A percentile compares a stretch with the other conserved stretches of the same genome.
These are phyloP conservation scores for Galaxea fascicularis DNA, from an alignment of 92 coral and sea anemone species.

Conservation along the genomic window DNA sequence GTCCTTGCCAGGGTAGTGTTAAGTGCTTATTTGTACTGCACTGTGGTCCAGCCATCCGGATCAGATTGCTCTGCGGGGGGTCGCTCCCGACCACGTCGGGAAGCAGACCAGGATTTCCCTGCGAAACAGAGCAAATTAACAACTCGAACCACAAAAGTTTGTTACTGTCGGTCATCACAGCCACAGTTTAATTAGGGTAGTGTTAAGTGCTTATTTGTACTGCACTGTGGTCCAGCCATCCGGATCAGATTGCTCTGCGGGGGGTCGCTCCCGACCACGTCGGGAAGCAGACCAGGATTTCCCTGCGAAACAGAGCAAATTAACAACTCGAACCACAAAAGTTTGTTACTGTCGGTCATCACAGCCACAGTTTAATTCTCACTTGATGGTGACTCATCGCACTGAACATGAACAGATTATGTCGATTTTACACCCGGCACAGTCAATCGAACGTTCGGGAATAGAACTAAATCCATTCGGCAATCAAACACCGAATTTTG, in stretches of 20 bases:
- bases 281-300: slow-evolving; percentile 84
- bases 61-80: slow-evolving; percentile 67
- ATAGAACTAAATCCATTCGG: too few relatives aligned
- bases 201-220: slow-evolving; percentile 51
- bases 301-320: slow-evolving; percentile 39
- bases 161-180: not conserved
- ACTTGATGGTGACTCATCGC: too few relatives aligned
- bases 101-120: slow-evolving; percentile 84
- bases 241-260: slow-evolving; percentile 61
- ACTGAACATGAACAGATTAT: too few relatives aligned
- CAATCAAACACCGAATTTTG: too few relatives aligned
- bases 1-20: slow-evolving; percentile 1
- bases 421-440: too few relatives aligned
- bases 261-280: slow-evolving; percentile 82
- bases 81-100: slow-evolving; percentile 84
- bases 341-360: too few relatives aligned
- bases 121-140: not conserved
- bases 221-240: slow-evolving; percentile 89
- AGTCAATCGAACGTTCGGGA: too few relatives aligned
- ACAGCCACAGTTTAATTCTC: too few relatives aligned
- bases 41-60: slow-evolving; percentile 83
- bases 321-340: not conserved
- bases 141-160: not conserved
- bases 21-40: slow-evolving; percentile 65
- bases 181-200: too few relatives aligned